phyloP scores from a whole-genome alignment of 2,113 vertebrate genomes.

The Gulo gulo region DNA sequence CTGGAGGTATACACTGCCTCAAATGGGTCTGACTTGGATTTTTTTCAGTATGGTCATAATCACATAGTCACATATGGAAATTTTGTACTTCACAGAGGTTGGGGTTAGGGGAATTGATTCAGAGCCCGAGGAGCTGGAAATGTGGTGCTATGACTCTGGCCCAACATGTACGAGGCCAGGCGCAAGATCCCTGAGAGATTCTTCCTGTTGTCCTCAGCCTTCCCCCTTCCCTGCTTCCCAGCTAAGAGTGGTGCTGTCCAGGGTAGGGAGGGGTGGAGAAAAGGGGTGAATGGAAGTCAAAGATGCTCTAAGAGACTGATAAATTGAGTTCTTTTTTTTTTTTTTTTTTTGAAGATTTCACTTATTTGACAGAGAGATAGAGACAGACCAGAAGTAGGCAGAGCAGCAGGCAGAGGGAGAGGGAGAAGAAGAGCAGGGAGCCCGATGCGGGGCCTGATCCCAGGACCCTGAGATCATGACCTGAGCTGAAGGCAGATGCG shows the following conservation, averaged over 20 bases:
- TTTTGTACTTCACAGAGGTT: neutral
- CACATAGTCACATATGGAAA: neutral
- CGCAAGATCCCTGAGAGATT: neutral
- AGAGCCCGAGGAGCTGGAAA: neutral
- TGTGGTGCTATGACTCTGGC: neutral
- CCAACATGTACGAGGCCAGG: fast-evolving
- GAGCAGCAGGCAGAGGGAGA: too few species aligned
- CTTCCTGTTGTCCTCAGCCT: neutral
- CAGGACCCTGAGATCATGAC: too few species aligned
- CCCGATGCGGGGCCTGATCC: too few species aligned
- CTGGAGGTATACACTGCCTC: neutral
- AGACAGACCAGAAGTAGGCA: too few species aligned
- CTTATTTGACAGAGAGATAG: too few species aligned
- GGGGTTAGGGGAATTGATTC: too few species aligned
- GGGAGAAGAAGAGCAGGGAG: too few species aligned
- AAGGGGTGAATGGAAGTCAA: fast-evolving
- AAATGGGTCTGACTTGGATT: neutral
- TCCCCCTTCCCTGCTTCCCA: neutral
- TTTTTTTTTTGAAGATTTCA: too few species aligned
- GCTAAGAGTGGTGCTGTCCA: neutral
- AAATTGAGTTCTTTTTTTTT: neutral
- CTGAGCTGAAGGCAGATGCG: too few species aligned
- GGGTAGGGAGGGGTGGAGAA: too few species aligned
- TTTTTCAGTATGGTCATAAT: neutral
- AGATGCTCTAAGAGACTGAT: neutral